Conservation (phyloP, 1,140 invertebrate species). For the Myzus persicae region DNA sequence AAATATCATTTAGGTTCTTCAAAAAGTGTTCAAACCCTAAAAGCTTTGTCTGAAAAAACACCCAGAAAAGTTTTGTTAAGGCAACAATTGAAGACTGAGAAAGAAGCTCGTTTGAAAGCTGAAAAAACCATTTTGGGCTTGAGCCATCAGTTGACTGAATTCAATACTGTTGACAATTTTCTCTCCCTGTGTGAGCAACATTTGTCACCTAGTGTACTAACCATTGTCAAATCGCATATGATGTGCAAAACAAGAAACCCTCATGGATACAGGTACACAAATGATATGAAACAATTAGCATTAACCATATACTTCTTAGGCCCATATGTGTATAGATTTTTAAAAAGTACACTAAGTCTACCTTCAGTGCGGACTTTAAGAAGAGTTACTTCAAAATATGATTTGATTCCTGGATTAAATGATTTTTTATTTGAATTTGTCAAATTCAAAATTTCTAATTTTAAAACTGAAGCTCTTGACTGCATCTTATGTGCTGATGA, state of each 20-base stretch:
- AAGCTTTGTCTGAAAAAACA: background rate
- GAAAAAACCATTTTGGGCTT: no score
- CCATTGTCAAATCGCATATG: no score
- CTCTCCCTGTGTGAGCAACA: no score
- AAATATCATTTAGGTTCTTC: background rate
- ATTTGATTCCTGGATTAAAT: no score
- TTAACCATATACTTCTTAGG: conserved; percentile 10
- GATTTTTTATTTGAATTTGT: conserved; percentile 12
- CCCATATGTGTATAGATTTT: background rate
- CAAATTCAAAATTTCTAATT: conserved; percentile 27
- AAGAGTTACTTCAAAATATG: no score
- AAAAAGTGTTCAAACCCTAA: background rate
- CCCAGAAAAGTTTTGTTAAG: background rate
- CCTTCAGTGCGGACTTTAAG: no score
- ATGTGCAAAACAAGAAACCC: background rate
- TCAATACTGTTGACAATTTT: no score
- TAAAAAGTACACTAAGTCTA: no score
- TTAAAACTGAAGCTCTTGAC: background rate
- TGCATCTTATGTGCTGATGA: background rate
- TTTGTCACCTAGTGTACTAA: no score
- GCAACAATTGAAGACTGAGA: background rate
- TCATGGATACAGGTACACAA: background rate
- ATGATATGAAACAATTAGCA: background rate
- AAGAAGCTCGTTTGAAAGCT: no score
- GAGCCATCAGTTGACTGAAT: no score